Base-by-base conservation (phyloP, 2,797 vertebrate genomes). In the Coreius guichenoti region DNA sequence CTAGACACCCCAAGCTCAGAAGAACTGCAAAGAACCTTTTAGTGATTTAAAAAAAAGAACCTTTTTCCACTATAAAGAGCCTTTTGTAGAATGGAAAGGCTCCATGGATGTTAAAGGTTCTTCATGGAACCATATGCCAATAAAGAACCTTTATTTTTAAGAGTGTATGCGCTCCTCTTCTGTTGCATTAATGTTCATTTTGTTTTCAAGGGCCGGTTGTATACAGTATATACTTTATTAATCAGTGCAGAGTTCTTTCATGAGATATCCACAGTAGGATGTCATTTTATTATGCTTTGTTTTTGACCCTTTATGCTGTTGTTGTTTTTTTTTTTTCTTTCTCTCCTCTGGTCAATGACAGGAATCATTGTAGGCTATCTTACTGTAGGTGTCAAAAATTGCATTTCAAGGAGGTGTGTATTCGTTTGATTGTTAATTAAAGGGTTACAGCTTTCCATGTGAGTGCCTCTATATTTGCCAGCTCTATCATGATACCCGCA, bases 401-500 rank as follows among this genome's bases (percentile, higher is more conserved):
- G 23, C 14, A 0, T 58, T 49, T 84, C 45, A 78, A 78, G 47
- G 21, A 51, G 23, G 33, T 73, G 45, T 68, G 39, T 80, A 72
- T 80, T 49, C 0, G 0, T 80, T 14, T 70, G 68, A 58, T 17
- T 70, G 74, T 17, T 58, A 69, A 70, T 84, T 47, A 56, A 56
- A 84, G 26, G 5, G 49, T 58, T 45, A 21, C 1, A 7, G 33
- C 47, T 17, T 78, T 47, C 54, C 68, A 65, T 23, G 39, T 21
- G 68, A 21, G 56, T n/a, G 8, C 36, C n/a, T 72, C 67, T 8
- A 26, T 8, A 26, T 61, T 9, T 76, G 43, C 17, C 8, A 75
- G 31, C 82, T 39, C 29, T n/a, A 14, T 65, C 61, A 31, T 43
- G 29, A 45, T 31, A 68, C n/a, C 49, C 82, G 69, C 73, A 83